Evolutionary conservation across 1,140 invertebrate genomes (phyloP), one percentile per base, ranked within the genome.

Genomic region (Anagrus nilaparvatae): DNA sequence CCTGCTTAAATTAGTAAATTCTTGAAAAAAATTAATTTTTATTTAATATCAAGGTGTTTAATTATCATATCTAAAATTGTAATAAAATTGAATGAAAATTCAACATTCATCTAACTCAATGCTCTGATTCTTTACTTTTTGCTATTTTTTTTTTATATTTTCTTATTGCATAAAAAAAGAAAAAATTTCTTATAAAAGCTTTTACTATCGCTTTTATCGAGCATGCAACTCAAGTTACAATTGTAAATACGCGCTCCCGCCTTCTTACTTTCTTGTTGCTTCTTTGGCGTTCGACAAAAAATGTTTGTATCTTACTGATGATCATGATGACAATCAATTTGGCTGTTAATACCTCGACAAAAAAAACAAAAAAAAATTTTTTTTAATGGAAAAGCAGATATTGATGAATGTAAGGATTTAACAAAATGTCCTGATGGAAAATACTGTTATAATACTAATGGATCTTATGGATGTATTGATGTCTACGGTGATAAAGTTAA

Each of bases 401-500:
- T 84, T 43, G 74, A 85, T 52, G 79, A 82, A 57, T 82, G 79
- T 50, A 52, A 61, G 19, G 51, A 77, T 32, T 53, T 46, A 47
- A 57, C 8, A 50, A 65, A 67, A 4, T 78, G 77, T 41, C 66
- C 68, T 27, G 61, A 65, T 1, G 61, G 60, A 14, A 69, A 75
- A 48, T 52, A 57, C 0, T 85, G 82, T 45, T 65, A 73, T 44
- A 85, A 85, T 53, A 77, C 73, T 8, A 67, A 78, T 18, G 82
- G 82, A 6, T 78, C 76, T 0, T 85, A 74, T 50, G 65, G 63
- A 31, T 82, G 82, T 61, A 2, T 58, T 61, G 4, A 47, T 62
- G 40, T 35, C 10, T 25, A 34, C 8, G 29, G 36, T 2, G 32
- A 35, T 8, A 27, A 41, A 18, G 39, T 30, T 63, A 68, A n/a